Percentiles rank a stretch among this genome's conserved stretches.
phyloP scores from a whole-genome alignment of 2,888 invertebrate genomes.

The Heliconius charithonia region DNA sequence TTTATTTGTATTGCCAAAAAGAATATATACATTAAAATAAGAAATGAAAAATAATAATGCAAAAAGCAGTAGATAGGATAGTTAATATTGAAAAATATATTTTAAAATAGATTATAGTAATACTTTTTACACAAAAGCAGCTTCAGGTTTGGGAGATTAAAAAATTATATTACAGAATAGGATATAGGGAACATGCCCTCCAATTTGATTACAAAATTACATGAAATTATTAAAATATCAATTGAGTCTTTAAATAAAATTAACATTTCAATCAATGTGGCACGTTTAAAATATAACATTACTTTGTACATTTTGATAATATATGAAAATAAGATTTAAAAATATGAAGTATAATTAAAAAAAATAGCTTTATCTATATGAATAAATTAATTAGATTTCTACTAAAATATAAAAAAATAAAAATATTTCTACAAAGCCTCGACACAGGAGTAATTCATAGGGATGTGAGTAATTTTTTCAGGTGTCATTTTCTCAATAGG shows the following conservation, averaged over 20 bases:
- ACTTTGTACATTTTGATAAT: neutral
- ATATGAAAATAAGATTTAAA: neutral
- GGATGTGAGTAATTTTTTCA: constrained; percentile 49
- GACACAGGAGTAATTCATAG: constrained; percentile 35
- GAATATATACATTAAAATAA: constrained; percentile 31
- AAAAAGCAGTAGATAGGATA: constrained; percentile 40
- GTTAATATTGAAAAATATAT: constrained; percentile 49
- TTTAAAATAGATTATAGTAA: constrained; percentile 44
- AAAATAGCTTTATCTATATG: neutral
- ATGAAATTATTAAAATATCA: constrained; percentile 21
- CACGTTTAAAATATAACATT: constrained; percentile 16
- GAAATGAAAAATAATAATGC: constrained; percentile 34
- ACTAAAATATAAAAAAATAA: constrained; percentile 5
- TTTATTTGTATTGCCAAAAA: constrained; percentile 38
- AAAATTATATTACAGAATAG: constrained; percentile 24
- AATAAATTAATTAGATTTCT: constrained; percentile 29
- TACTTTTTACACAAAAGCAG: constrained; percentile 44
- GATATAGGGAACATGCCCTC: constrained; percentile 2
- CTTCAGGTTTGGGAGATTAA: constrained; percentile 27
- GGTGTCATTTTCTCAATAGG: constrained; percentile 57
- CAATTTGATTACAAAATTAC: neutral
- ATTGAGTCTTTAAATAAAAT: constrained; percentile 12
- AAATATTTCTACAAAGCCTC: constrained; percentile 30
- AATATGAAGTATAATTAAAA: constrained; percentile 20
- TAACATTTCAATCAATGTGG: neutral